phyloP scores from a whole-genome alignment of 1,140 invertebrate species.

The Thereuonema tuberculata region DNA sequence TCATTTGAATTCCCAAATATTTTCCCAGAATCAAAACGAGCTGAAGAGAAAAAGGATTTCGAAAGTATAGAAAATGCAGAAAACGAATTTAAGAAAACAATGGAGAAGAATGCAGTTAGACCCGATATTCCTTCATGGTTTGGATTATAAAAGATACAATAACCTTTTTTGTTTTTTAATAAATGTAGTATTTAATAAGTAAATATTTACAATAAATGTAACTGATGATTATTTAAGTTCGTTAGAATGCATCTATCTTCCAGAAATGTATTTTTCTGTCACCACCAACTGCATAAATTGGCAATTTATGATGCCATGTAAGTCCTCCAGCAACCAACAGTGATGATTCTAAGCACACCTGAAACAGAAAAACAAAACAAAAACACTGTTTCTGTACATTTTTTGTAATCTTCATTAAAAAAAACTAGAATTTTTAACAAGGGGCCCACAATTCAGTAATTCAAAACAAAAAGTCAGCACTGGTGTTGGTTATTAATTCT shows the following conservation, averaged over 20 bases:
- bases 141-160: neutral
- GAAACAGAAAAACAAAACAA: neutral
- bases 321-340: neutral
- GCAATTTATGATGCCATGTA: neutral
- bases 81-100: too few species aligned
- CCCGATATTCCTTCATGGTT: slow-evolving; percentile 10
- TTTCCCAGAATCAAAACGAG: slow-evolving; percentile 21
- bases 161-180: too few species aligned
- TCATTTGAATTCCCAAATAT: slow-evolving; percentile 31
- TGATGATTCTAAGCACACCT: neutral
- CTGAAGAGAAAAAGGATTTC: slow-evolving; percentile 18
- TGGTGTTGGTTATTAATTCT: too few species aligned
- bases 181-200: too few species aligned
- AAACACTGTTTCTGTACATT: too few species aligned
- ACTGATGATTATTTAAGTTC: neutral
- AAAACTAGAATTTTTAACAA: too few species aligned
- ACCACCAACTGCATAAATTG: neutral
- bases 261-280: neutral
- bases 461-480: too few species aligned
- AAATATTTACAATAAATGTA: too few species aligned
- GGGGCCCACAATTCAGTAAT: too few species aligned
- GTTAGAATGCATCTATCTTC: neutral
- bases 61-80: neutral
- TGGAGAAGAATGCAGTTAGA: slow-evolving; percentile 10
- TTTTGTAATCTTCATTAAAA: too few species aligned